Percentiles rank a stretch among this genome's conserved stretches.
These are phyloP conservation scores for Cephus runcator DNA, from an alignment of 2,888 invertebrate species.

Conservation along the genomic window DNA sequence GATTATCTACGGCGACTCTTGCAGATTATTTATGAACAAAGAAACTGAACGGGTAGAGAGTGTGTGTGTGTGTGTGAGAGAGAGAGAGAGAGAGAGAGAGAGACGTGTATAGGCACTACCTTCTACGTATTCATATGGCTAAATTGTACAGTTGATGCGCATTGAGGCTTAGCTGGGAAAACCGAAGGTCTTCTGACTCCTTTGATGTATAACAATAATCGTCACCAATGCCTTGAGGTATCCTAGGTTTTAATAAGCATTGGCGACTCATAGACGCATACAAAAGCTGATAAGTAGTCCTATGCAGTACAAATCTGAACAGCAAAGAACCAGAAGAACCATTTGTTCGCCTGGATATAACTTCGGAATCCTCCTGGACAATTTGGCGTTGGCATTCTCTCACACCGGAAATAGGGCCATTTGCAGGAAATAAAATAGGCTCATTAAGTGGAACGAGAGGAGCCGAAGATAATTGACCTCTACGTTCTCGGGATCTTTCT, in stretches of 20 bases:
- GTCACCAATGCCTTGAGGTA: neutral
- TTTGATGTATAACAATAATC: neutral
- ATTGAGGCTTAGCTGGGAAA: neutral
- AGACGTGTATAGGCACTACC: neutral
- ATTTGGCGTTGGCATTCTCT: neutral
- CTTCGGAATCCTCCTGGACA: neutral
- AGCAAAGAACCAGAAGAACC: neutral
- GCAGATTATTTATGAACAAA: too few relatives aligned
- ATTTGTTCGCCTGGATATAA: neutral
- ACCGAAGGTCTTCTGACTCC: neutral
- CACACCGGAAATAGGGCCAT: slow-evolving; percentile 39
- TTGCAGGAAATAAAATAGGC: slow-evolving; percentile 46
- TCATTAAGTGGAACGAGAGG: slow-evolving; percentile 18
- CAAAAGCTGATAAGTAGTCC: neutral
- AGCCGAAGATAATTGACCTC: slow-evolving; percentile 30
- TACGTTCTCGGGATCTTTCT: neutral
- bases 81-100: too few relatives aligned
- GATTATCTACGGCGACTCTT: too few relatives aligned
- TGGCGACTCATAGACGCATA: neutral
- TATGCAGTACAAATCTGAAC: neutral
- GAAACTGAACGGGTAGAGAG: too few relatives aligned
- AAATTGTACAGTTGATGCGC: neutral
- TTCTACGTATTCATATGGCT: neutral
- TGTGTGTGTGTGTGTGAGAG: too few relatives aligned
- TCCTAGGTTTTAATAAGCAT: neutral